Conservation (phyloP, 2,888 invertebrate species). For the Hipparchia semele region DNA sequence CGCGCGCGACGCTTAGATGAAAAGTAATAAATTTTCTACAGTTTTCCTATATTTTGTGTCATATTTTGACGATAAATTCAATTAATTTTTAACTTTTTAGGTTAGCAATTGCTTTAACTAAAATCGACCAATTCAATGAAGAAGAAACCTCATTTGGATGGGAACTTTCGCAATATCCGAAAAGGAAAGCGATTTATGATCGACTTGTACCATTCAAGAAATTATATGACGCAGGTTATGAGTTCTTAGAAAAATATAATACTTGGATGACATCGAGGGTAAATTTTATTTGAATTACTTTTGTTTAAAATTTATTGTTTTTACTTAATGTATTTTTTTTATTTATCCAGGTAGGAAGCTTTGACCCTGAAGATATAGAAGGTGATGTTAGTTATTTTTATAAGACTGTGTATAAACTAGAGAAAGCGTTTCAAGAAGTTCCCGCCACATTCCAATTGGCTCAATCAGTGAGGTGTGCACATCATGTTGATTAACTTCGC, state of each 20-base stretch:
- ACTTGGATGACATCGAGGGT: slow-evolving; percentile 91
- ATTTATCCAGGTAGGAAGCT: slow-evolving; percentile 86
- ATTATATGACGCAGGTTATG: slow-evolving; percentile 94
- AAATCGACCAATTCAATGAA: slow-evolving; percentile 94
- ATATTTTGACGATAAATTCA: neutral
- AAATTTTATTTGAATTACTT: neutral
- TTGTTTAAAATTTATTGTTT: neutral
- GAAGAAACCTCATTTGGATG: slow-evolving; percentile 95
- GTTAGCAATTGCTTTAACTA: slow-evolving; percentile 88
- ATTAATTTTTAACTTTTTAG: slow-evolving; percentile 53
- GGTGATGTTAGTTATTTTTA: slow-evolving; percentile 87
- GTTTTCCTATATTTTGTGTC: neutral
- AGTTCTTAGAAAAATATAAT: slow-evolving; percentile 92
- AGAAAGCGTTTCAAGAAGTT: slow-evolving; percentile 91
- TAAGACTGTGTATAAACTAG: slow-evolving; percentile 92
- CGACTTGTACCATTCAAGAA: slow-evolving; percentile 92
- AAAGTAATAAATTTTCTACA: slow-evolving; percentile 60
- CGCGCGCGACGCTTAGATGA: slow-evolving; percentile 91
- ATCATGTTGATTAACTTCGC: neutral
- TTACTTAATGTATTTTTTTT: neutral
- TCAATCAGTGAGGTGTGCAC: slow-evolving; percentile 71
- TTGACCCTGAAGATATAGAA: slow-evolving; percentile 95
- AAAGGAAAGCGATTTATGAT: slow-evolving; percentile 90
- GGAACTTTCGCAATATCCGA: slow-evolving; percentile 94
- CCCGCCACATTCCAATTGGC: slow-evolving; percentile 90